phyloP scores from a whole-genome alignment of 2,113 vertebrate species.

The Amphiprion ocellaris region DNA sequence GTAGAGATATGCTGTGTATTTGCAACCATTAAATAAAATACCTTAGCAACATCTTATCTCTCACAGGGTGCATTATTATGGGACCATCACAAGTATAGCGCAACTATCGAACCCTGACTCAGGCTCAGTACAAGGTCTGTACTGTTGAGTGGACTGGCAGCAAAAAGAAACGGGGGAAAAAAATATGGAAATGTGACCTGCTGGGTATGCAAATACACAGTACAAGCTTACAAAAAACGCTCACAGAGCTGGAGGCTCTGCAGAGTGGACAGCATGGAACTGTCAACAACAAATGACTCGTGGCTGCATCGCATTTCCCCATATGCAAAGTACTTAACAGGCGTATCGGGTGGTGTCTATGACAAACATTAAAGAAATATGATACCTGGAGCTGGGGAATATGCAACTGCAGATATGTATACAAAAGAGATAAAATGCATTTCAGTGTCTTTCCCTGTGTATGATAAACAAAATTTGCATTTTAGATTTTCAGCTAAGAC shows the following conservation, averaged over 20 bases:
- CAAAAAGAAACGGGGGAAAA: not conserved
- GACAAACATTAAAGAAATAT: not conserved
- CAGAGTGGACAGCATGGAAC: constrained; percentile 38
- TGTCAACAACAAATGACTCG: constrained; percentile 59
- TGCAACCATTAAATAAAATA: not conserved
- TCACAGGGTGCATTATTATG: not conserved
- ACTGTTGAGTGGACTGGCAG: constrained; percentile 19
- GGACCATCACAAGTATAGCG: not conserved
- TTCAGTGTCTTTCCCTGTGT: not conserved
- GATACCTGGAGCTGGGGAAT: not conserved
- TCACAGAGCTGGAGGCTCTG: constrained; percentile 31
- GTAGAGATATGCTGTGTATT: not conserved
- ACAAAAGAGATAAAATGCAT: not conserved
- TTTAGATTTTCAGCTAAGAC: not conserved
- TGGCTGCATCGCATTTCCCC: constrained; percentile 28
- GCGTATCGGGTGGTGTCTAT: not conserved
- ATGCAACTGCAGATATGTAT: constrained; percentile 13
- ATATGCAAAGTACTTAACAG: constrained; percentile 50
- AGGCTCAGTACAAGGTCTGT: constrained; percentile 35
- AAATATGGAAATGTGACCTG: constrained; percentile 72
- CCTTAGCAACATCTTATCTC: not conserved
- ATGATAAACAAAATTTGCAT: constrained; percentile 18
- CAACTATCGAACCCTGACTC: not conserved
- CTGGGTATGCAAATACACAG: constrained; percentile 70
- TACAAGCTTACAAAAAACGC: constrained; percentile 27